Evolutionary conservation across 2,113 vertebrate genomes (phyloP), one percentile per base, ranked within the genome.

Genomic region (Otis tarda): DNA sequence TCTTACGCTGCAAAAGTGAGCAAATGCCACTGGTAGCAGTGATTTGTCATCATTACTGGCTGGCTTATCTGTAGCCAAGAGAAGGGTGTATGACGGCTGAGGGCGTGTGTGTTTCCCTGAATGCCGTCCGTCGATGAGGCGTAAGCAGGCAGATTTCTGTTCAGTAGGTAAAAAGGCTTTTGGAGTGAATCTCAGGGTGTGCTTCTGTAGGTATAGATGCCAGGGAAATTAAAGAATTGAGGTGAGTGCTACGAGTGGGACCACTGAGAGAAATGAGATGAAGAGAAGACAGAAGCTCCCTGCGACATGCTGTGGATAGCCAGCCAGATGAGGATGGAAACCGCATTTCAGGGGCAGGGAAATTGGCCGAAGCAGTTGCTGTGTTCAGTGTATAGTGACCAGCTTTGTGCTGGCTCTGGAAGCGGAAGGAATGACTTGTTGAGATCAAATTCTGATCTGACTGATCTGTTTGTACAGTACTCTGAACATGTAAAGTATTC

Each of bases 391-490:
- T 53, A 17, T 30, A 73, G 86, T 3, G 4, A 43, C 47, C 21
- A 6, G 1, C 85, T 60, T 59, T 28, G 57, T 45, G 45, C 79
- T 88, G 75, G 63, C 89, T 55, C 83, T 93, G 89, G 53, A 31
- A 60, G 70, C 7, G 4, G 90, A 39, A 83, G 82, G 70, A 97
- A 56, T 82, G 75, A 43, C 67, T 76, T 61, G 92, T 69, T 83
- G 78, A 88, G 83, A 50, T 94, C 75, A 80, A 77, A 41, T 53
- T 68, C 76, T 78, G 69, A 67, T 75, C 87, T 82, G 83, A n/a
- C 56, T 87, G 41, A 92, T 93, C 83, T 91, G 83, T 92, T 91
- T 91, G 87, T 74, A 56, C 89, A 61, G 83, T 52, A 53, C 89
- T 93, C 79, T 75, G 83, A 91, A 91, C 69, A 50, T 35, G 57